Conservation (phyloP, 2,797 vertebrate genomes). For the Babyrousa celebensis region DNA sequence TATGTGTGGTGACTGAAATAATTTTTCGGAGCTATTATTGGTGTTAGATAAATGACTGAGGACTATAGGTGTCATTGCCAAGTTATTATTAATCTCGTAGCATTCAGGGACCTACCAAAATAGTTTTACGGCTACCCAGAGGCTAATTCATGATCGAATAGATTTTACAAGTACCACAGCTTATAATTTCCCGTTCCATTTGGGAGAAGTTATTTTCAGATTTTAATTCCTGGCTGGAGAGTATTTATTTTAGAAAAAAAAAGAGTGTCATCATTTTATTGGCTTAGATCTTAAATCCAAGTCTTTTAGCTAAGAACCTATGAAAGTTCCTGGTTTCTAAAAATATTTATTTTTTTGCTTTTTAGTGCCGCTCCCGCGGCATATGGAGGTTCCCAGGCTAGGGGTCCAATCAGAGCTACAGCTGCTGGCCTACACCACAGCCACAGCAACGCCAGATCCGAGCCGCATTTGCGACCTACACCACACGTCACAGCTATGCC, state of each 20-base stretch:
- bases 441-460: too few relatives aligned
- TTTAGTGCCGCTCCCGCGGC: too few relatives aligned
- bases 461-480: too few relatives aligned
- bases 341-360: neutral
- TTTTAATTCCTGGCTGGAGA: neutral
- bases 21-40: slow-evolving; percentile 14
- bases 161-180: slow-evolving; percentile 51
- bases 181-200: slow-evolving; percentile 32
- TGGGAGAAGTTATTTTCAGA: slow-evolving; percentile 19
- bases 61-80: neutral
- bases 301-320: neutral
- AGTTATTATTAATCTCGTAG: slow-evolving; percentile 53
- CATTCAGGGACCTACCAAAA: slow-evolving; percentile 9
- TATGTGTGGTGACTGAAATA: slow-evolving; percentile 52
- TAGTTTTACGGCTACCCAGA: slow-evolving; percentile 58
- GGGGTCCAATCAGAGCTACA: too few relatives aligned
- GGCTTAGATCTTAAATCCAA: slow-evolving; percentile 33
- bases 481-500: too few relatives aligned
- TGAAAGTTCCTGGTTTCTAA: slow-evolving; percentile 17
- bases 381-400: too few relatives aligned
- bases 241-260: slow-evolving; percentile 48
- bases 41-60: slow-evolving; percentile 67
- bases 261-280: slow-evolving; percentile 57
- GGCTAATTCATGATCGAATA: slow-evolving; percentile 43
- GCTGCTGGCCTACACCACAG: too few relatives aligned